phyloP scores from a whole-genome alignment of 2,797 vertebrate genomes.

The Myotis findleyi region DNA sequence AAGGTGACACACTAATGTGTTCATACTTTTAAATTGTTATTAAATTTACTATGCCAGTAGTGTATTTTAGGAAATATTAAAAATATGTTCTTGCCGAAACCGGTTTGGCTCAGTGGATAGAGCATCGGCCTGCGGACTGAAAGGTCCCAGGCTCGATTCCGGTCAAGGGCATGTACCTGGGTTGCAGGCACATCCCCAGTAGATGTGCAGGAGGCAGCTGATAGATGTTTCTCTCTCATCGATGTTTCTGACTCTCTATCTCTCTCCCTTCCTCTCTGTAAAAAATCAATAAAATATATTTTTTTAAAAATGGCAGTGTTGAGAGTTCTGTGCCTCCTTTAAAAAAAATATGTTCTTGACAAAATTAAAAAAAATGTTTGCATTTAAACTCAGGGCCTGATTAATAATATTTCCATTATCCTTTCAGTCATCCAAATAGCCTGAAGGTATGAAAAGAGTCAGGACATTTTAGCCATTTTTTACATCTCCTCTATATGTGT shows the following conservation, averaged over 20 bases:
- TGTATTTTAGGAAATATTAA: constrained; percentile 36
- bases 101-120: too few relatives aligned
- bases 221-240: too few relatives aligned
- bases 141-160: too few relatives aligned
- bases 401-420: not conserved
- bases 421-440: not conserved
- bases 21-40: constrained; percentile 56
- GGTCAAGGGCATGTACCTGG: too few relatives aligned
- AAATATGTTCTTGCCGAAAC: not conserved
- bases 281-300: too few relatives aligned
- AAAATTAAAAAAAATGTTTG: constrained; percentile 63
- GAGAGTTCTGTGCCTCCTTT: too few relatives aligned
- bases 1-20: not conserved
- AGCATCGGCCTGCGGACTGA: too few relatives aligned
- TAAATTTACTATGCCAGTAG: not conserved
- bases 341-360: constrained; percentile 69
- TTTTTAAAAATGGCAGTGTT: too few relatives aligned
- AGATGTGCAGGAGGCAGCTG: too few relatives aligned
- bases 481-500: not conserved
- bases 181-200: too few relatives aligned
- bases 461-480: not conserved
- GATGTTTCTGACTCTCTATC: too few relatives aligned
- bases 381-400: not conserved
- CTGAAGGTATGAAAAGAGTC: not conserved
- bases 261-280: too few relatives aligned